Conservation (phyloP, 2,888 invertebrate species). For the Asteroscopus sphinx region DNA sequence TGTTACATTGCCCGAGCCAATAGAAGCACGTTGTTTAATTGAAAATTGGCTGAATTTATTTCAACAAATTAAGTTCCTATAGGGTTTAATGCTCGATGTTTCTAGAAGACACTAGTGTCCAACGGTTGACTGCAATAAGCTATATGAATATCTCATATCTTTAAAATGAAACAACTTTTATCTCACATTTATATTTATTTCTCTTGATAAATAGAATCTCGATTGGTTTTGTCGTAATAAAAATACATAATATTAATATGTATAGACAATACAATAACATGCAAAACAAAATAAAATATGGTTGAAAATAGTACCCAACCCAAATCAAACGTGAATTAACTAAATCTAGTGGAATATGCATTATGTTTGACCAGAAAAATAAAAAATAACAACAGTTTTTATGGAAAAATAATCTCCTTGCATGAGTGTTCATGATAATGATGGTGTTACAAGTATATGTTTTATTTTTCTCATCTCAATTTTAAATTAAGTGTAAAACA, state of each 20-base stretch:
- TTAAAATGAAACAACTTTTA: constrained; percentile 38
- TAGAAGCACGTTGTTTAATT: too few relatives aligned
- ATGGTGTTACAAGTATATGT: constrained; percentile 26
- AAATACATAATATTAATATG: constrained; percentile 38
- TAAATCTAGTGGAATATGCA: constrained; percentile 65
- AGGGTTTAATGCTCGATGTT: too few relatives aligned
- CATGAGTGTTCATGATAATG: constrained; percentile 36
- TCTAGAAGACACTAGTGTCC: too few relatives aligned
- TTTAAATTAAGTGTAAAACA: constrained; percentile 39
- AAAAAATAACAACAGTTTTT: constrained; percentile 37
- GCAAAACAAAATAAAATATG: constrained; percentile 46
- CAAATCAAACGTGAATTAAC: constrained; percentile 52
- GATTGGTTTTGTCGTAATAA: constrained; percentile 65
- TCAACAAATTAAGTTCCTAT: too few relatives aligned
- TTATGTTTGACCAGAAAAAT: constrained; percentile 52
- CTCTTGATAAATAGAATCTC: constrained; percentile 78
- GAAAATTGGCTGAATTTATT: too few relatives aligned
- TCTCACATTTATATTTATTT: constrained; percentile 67
- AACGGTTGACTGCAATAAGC: not conserved
- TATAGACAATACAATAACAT: constrained; percentile 25
- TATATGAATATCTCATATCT: not conserved
- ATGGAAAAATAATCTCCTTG: constrained; percentile 46
- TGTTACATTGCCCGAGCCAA: too few relatives aligned
- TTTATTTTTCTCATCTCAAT: constrained; percentile 52
- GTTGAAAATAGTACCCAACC: constrained; percentile 59